phyloP scores from a whole-genome alignment of 2,888 invertebrate species.

The Microctonus aethiopoides region DNA sequence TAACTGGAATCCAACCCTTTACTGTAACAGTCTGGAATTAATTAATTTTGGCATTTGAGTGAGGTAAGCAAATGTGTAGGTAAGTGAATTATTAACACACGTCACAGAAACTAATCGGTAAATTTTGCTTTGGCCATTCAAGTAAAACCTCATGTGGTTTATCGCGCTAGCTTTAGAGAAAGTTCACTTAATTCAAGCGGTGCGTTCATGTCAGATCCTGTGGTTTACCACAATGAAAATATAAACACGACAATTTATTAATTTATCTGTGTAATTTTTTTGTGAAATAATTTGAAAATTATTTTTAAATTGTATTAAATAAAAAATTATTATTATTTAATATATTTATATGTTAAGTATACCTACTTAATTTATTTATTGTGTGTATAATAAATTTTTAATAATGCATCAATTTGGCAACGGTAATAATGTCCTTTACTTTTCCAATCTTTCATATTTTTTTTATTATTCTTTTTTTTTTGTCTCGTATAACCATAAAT shows the following conservation, averaged over 20 bases:
- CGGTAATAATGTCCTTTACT: neutral
- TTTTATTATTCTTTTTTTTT: constrained; percentile 1
- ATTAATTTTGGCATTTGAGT: too few relatives aligned
- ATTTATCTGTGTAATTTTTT: neutral
- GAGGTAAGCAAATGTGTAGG: too few relatives aligned
- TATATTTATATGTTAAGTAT: neutral
- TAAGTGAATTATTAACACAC: neutral
- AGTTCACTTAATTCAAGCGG: constrained; percentile 4
- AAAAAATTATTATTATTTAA: neutral
- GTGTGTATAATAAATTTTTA: neutral
- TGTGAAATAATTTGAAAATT: neutral
- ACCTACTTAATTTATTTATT: neutral
- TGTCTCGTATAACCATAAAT: constrained; percentile 8
- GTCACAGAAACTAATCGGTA: neutral
- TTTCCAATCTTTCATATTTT: neutral
- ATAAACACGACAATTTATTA: neutral
- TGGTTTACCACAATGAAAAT: neutral
- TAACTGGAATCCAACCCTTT: too few relatives aligned
- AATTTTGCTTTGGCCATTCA: neutral
- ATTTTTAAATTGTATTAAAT: neutral
- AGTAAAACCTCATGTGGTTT: neutral
- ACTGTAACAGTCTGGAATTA: too few relatives aligned
- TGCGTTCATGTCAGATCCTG: neutral
- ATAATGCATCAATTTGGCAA: constrained; percentile 7
- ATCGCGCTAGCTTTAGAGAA: neutral